Conservation (phyloP, 2,797 vertebrate species). For the Manis crassicaudata region DNA sequence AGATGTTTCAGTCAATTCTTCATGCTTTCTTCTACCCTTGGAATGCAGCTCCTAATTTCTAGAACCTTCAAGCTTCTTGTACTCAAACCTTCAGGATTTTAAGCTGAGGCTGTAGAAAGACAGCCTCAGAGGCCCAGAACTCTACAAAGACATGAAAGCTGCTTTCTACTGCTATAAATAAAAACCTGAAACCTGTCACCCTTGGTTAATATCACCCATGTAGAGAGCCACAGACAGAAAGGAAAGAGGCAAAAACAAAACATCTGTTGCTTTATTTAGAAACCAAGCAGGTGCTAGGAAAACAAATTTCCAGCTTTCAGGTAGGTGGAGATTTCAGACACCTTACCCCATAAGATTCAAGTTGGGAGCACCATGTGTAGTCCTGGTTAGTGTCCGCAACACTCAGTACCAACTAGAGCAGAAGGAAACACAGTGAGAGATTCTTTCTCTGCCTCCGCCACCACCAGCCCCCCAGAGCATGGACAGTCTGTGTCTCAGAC, state of each 20-base stretch:
- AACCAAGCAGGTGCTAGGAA: constrained; percentile 72
- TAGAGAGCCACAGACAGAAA: constrained; percentile 78
- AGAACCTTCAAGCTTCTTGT: background rate
- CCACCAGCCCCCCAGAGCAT: constrained; percentile 60
- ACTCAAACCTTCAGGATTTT: background rate
- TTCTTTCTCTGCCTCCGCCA: constrained; percentile 30
- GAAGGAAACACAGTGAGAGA: constrained; percentile 72
- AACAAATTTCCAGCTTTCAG: constrained; percentile 71
- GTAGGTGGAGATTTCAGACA: constrained; percentile 66
- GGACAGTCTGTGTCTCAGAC: constrained; percentile 65
- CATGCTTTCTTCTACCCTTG: background rate
- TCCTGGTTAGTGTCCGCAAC: constrained; percentile 74
- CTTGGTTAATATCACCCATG: constrained; percentile 84
- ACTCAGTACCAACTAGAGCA: constrained; percentile 79
- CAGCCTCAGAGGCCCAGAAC: constrained; percentile 6
- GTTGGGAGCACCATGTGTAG: constrained; percentile 55
- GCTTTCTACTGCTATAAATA: constrained; percentile 81
- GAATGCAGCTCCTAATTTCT: background rate
- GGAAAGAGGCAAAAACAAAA: constrained; percentile 76
- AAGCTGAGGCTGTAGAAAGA: constrained; percentile 36
- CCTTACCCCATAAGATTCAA: constrained; percentile 44
- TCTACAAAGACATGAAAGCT: constrained; percentile 72
- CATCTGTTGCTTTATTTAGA: constrained; percentile 86
- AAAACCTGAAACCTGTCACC: constrained; percentile 84
- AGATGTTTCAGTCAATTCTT: background rate